phyloP scores from a whole-genome alignment of 2,888 invertebrate genomes.

The Leptinotarsa haldemani region DNA sequence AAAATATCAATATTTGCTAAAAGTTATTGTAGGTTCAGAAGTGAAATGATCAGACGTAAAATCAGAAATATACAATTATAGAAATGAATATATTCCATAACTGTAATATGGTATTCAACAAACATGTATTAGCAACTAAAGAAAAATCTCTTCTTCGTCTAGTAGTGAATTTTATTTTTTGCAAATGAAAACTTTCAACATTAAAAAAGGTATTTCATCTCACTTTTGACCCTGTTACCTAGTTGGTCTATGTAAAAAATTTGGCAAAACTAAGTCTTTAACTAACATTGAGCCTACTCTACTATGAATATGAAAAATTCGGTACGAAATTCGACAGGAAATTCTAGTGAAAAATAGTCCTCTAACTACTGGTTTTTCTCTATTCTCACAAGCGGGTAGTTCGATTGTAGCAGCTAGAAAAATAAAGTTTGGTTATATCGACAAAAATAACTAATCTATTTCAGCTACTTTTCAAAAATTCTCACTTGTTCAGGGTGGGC shows the following conservation, averaged over 20 bases:
- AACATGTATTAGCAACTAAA: no score
- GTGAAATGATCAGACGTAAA: not conserved
- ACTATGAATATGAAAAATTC: constrained; percentile 39
- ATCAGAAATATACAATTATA: not conserved
- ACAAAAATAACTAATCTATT: not conserved
- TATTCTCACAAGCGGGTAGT: constrained; percentile 78
- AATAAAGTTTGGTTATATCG: constrained; percentile 30
- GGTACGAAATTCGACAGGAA: constrained; percentile 36
- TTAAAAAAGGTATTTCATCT: not conserved
- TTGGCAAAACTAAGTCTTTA: constrained; percentile 33
- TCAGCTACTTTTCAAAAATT: not conserved
- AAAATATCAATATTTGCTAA: not conserved
- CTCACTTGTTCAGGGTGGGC: no score
- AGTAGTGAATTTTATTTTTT: no score
- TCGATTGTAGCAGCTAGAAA: constrained; percentile 84
- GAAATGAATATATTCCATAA: not conserved
- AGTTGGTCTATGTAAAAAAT: constrained; percentile 2
- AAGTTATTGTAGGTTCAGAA: not conserved
- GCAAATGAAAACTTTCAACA: no score
- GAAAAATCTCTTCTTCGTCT: no score
- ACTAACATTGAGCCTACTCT: constrained; percentile 31
- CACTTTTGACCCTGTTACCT: not conserved
- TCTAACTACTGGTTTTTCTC: constrained; percentile 48
- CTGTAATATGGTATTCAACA: no score
- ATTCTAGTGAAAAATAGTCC: constrained; percentile 39